Percentiles rank a stretch among this genome's conserved stretches.
phyloP scores from a whole-genome alignment of 2,113 vertebrate species.

The Puffinus mauretanicus region DNA sequence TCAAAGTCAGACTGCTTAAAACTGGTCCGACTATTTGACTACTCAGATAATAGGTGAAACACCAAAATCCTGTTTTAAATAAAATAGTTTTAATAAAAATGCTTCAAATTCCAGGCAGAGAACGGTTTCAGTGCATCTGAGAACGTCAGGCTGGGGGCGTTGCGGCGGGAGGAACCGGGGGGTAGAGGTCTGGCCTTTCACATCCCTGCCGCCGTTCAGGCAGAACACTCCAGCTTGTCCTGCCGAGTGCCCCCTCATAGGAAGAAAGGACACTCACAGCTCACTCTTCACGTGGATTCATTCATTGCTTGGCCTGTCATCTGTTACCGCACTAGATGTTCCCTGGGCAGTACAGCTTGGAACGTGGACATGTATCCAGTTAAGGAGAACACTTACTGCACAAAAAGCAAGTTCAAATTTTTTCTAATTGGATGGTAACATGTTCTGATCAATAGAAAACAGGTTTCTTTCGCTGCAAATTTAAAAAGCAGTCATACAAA shows the following conservation, averaged over 20 bases:
- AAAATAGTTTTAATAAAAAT: neutral
- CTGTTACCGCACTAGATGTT: neutral
- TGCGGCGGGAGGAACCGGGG: neutral
- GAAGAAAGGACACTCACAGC: neutral
- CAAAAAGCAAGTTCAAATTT: neutral
- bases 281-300: neutral
- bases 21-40: neutral
- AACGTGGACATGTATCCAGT: neutral
- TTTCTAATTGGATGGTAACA: neutral
- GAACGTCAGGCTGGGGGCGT: accelerated
- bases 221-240: neutral
- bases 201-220: neutral
- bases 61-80: neutral
- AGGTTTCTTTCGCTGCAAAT: neutral
- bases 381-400: neutral
- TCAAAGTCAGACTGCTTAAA: neutral
- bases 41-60: neutral
- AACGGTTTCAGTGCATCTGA: neutral
- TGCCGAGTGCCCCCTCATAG: neutral
- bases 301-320: neutral
- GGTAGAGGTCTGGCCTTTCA: neutral
- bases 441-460: neutral
- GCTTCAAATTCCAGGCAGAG: neutral
- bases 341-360: neutral
- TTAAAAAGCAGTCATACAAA: neutral